These are phyloP conservation scores for Panurus biarmicus DNA, from an alignment of 2,113 vertebrate genomes.

Conservation along the genomic window DNA sequence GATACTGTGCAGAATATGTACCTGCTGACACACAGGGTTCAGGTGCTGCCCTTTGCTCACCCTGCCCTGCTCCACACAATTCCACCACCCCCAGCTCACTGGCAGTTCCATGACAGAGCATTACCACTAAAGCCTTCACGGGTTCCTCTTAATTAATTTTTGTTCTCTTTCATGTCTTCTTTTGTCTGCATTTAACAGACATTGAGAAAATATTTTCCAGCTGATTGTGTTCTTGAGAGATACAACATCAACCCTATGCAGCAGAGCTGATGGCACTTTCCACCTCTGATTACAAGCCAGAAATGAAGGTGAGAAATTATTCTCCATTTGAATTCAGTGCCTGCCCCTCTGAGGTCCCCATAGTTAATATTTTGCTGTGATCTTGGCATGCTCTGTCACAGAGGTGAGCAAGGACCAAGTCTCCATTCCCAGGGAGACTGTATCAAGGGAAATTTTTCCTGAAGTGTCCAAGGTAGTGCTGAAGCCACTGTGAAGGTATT, in stretches of 20 bases:
- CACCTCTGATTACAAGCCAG: background rate
- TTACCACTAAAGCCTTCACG: background rate
- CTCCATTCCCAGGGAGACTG: background rate
- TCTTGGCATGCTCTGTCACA: background rate
- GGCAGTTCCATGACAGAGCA: background rate
- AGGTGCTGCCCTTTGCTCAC: background rate
- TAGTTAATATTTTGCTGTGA: background rate
- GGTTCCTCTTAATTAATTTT: background rate
- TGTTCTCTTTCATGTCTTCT: background rate
- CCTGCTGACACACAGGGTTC: background rate
- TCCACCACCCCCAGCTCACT: background rate
- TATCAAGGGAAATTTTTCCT: background rate
- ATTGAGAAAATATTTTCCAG: background rate
- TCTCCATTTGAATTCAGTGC: background rate
- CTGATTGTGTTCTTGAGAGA: background rate
- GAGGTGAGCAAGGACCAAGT: background rate
- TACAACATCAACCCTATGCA: rapidly evolving
- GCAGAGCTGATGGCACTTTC: background rate
- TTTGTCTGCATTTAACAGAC: background rate
- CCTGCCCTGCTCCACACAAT: background rate
- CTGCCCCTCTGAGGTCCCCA: background rate
- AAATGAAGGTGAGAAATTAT: background rate
- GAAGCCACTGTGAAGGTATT: background rate
- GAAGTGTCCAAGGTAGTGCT: background rate
- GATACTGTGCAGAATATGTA: background rate